A percentile compares a stretch with the other conserved stretches of the same genome.
phyloP scores from a whole-genome alignment of 2,113 vertebrate genomes.

The Crotophaga sulcirostris region DNA sequence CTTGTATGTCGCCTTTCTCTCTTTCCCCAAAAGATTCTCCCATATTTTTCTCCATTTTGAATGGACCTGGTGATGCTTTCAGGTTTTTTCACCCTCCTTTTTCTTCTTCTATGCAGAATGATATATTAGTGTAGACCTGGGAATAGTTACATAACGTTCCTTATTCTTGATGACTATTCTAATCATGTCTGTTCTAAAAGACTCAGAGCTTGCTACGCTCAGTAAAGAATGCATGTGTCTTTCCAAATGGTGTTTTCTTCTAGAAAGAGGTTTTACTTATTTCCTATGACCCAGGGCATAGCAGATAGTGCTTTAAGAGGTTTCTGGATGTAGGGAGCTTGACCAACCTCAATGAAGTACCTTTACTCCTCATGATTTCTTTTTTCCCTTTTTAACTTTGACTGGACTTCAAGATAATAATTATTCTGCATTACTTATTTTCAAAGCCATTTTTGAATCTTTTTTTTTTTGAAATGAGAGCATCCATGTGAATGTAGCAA shows the following conservation, averaged over 20 bases:
- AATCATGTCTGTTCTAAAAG: background rate
- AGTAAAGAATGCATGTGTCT: background rate
- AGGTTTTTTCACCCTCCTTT: background rate
- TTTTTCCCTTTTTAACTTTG: background rate
- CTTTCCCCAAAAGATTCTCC: background rate
- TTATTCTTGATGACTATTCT: background rate
- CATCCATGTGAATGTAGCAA: background rate
- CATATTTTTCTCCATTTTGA: background rate
- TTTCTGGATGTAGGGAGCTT: background rate
- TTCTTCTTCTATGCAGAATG: background rate
- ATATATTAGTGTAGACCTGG: background rate
- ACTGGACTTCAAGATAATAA: background rate
- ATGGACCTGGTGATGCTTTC: background rate
- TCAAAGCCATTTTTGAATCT: background rate
- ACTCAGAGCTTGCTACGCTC: background rate
- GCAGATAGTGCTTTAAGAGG: background rate
- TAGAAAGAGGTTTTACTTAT: background rate
- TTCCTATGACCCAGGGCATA: background rate
- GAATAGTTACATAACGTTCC: background rate
- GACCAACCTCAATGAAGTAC: background rate
- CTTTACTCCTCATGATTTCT: background rate
- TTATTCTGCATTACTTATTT: background rate
- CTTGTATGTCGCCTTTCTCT: background rate
- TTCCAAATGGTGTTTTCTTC: background rate
- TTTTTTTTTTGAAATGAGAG: background rate